Evolutionary conservation across 2,888 invertebrate species (phyloP).

Genomic region (Punctoribates punctum): DNA sequence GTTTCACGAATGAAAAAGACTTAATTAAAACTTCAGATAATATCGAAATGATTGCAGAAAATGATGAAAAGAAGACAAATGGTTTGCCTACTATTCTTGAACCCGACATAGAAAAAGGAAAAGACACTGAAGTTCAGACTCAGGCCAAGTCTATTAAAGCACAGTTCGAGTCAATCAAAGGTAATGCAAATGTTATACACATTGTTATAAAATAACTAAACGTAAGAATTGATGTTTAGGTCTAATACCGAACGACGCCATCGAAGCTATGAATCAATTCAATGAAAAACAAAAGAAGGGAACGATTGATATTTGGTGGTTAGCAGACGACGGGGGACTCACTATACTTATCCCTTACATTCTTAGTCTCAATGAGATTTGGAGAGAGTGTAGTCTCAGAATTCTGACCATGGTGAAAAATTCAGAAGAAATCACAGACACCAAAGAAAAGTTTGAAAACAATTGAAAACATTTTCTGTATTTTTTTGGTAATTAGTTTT

Average conservation of each 20-base stretch:
- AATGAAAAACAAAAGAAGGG: slow-evolving; percentile 74
- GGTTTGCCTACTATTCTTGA: slow-evolving; percentile 34
- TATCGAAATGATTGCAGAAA: neutral
- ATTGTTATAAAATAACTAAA: too few relatives aligned
- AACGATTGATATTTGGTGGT: slow-evolving; percentile 95
- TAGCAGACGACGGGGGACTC: slow-evolving; percentile 86
- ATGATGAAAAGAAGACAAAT: neutral
- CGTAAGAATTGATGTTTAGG: neutral
- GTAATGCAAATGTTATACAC: neutral
- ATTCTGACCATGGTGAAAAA: slow-evolving; percentile 66
- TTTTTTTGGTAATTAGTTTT: slow-evolving; percentile 39
- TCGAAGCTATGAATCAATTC: slow-evolving; percentile 70
- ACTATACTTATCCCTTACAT: slow-evolving; percentile 56
- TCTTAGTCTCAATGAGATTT: slow-evolving; percentile 58
- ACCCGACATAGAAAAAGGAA: neutral
- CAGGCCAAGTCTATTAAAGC: neutral
- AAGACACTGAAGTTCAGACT: neutral
- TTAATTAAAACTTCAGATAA: too few relatives aligned
- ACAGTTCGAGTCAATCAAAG: neutral
- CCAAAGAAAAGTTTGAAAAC: neutral
- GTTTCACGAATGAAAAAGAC: too few relatives aligned
- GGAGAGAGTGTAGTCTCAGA: slow-evolving; percentile 55
- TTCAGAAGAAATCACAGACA: slow-evolving; percentile 74
- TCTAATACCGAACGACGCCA: slow-evolving; percentile 62
- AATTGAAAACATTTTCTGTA: neutral